Percentiles rank a stretch among this genome's conserved stretches.
Conservation (phyloP, 2,797 vertebrate species). For the Dendrocincla tyrannina region DNA sequence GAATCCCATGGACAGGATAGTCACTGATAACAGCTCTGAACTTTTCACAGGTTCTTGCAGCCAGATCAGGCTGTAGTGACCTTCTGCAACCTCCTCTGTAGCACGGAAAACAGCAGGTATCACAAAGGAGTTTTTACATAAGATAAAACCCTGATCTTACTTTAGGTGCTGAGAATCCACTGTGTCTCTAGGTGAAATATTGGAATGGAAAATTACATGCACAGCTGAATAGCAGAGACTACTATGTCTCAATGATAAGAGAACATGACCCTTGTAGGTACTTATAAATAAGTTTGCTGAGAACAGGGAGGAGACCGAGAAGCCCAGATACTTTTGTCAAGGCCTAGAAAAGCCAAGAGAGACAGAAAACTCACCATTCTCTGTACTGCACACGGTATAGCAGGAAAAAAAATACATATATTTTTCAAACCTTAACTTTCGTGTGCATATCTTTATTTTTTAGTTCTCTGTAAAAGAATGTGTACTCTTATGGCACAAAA, state of each 20-base stretch:
- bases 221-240: background rate
- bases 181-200: background rate
- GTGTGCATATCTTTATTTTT: background rate
- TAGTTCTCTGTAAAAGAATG: background rate
- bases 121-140: background rate
- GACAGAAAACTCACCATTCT: background rate
- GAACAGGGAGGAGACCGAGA: background rate
- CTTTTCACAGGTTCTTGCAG: background rate
- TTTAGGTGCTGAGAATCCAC: background rate
- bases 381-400: fast-evolving
- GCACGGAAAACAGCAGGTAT: background rate
- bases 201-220: background rate
- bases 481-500: background rate
- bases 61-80: background rate
- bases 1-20: background rate
- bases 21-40: background rate
- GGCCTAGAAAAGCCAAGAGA: background rate
- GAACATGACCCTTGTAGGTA: background rate
- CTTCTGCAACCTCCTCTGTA: background rate
- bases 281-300: background rate
- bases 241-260: background rate
- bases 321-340: background rate
- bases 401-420: background rate
- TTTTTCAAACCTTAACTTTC: background rate
- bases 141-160: background rate